Evolutionary conservation across 2,113 vertebrate species (phyloP).

Genomic region (Cepphus grylle): DNA sequence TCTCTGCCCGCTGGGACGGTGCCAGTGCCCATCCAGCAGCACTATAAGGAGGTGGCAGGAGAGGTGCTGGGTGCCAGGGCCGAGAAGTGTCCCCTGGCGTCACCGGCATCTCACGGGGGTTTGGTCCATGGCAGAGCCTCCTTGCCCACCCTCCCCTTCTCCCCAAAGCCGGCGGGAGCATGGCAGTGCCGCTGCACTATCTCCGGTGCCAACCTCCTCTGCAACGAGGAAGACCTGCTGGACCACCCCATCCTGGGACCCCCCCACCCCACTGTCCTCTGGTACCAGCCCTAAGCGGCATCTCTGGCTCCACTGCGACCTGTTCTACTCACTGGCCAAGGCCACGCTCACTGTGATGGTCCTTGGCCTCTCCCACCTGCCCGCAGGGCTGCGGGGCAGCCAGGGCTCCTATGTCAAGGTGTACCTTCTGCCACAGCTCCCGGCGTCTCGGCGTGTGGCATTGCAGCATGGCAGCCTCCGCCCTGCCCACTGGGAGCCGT

Average conservation of each 20-base stretch:
- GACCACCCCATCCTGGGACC: background rate
- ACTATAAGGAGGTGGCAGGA: conserved; percentile 67
- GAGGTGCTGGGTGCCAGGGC: conserved; percentile 17
- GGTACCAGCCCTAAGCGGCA: background rate
- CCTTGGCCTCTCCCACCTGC: conserved; percentile 69
- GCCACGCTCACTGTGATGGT: conserved; percentile 70
- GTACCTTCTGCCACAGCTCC: conserved; percentile 69
- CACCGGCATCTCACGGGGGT: accelerated
- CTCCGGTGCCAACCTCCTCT: background rate
- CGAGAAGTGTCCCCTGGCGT: accelerated
- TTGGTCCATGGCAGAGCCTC: conserved; percentile 43
- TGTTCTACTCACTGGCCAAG: conserved; percentile 65
- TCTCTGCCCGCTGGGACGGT: background rate
- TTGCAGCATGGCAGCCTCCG: conserved; percentile 61
- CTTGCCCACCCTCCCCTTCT: conserved; percentile 61
- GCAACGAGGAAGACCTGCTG: background rate
- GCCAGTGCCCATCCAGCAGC: conserved; percentile 68
- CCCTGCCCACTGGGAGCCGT: conserved; percentile 60
- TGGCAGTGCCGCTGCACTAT: conserved; percentile 56
- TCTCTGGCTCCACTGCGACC: conserved; percentile 71
- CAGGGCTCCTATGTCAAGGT: conserved; percentile 63
- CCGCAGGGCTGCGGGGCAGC: conserved; percentile 28
- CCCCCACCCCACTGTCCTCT: background rate
- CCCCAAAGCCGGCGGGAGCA: conserved; percentile 40
- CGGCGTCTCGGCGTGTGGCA: background rate